Conservation (phyloP, 2,888 invertebrate genomes). For the Lasioglossum oenotherae region DNA sequence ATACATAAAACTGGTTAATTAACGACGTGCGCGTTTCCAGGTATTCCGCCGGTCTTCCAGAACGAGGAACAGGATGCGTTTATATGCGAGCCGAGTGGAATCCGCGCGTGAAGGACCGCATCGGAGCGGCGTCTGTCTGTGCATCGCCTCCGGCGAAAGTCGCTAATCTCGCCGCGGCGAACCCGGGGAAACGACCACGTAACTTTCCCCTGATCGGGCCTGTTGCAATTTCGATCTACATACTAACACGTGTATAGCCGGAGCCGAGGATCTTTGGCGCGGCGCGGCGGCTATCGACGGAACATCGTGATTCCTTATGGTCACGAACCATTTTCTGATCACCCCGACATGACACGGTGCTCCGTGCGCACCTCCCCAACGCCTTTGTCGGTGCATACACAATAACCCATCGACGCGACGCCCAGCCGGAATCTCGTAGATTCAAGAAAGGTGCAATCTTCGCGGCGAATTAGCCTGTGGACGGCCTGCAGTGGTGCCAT, state of each 20-base stretch:
- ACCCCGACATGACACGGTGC: neutral
- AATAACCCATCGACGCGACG: neutral
- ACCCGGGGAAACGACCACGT: constrained; percentile 23
- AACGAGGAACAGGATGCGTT: constrained; percentile 26
- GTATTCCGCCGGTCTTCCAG: constrained; percentile 7
- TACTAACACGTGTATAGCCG: constrained; percentile 38
- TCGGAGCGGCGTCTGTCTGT: neutral
- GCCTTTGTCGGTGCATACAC: constrained; percentile 20
- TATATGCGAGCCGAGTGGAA: constrained; percentile 23
- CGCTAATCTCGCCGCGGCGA: constrained; percentile 35
- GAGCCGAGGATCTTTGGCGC: constrained; percentile 16
- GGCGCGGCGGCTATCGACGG: constrained; percentile 16
- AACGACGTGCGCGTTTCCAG: constrained; percentile 21
- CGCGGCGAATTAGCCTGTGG: neutral
- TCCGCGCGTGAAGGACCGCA: constrained; percentile 28
- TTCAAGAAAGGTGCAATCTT: neutral
- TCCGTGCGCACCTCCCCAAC: neutral
- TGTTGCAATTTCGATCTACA: constrained; percentile 45
- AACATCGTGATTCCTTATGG: constrained; percentile 32
- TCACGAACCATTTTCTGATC: constrained; percentile 31
- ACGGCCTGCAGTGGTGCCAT: neutral
- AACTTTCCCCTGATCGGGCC: constrained; percentile 39
- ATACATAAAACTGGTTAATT: constrained; percentile 33
- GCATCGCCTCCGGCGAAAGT: constrained; percentile 38
- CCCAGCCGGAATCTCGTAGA: neutral